Evolutionary conservation across 2,888 invertebrate species (phyloP).

Genomic region (Caenorhabditis sp.): DNA sequence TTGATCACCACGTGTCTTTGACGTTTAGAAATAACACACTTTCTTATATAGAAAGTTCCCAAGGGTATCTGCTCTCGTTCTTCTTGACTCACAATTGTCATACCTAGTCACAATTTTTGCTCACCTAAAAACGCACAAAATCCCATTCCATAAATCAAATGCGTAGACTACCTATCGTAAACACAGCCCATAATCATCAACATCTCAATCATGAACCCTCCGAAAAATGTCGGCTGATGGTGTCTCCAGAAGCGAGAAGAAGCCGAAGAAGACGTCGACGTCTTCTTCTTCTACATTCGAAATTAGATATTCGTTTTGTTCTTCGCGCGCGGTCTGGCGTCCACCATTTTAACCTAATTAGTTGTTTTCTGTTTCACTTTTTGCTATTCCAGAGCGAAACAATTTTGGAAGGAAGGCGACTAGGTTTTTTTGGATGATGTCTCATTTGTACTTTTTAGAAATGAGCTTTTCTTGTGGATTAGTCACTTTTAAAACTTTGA

Average conservation of each 20-base stretch:
- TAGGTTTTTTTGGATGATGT: not conserved
- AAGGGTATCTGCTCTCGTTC: not conserved
- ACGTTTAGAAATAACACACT: no score
- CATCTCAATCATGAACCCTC: slow-evolving; percentile 5
- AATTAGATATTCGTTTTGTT: slow-evolving; percentile 58
- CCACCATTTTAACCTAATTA: slow-evolving; percentile 61
- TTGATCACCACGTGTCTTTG: no score
- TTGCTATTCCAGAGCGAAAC: slow-evolving; percentile 1
- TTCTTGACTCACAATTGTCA: not conserved
- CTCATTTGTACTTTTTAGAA: not conserved
- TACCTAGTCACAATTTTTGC: not conserved
- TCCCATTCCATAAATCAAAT: slow-evolving; percentile 4
- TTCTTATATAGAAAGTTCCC: no score
- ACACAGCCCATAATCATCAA: not conserved
- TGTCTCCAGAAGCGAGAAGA: not conserved
- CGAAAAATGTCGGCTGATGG: not conserved
- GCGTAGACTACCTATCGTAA: not conserved
- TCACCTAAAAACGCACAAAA: not conserved
- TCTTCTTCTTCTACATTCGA: slow-evolving; percentile 12
- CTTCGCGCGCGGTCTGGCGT: not conserved
- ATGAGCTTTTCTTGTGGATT: not conserved
- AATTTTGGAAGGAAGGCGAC: not conserved
- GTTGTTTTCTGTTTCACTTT: slow-evolving; percentile 47
- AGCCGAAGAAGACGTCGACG: not conserved
- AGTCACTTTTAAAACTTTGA: not conserved